Evolutionary conservation across 2,797 vertebrate genomes (phyloP), one percentile per base, ranked within the genome.

Genomic region (Setipinna tenuifilis): DNA sequence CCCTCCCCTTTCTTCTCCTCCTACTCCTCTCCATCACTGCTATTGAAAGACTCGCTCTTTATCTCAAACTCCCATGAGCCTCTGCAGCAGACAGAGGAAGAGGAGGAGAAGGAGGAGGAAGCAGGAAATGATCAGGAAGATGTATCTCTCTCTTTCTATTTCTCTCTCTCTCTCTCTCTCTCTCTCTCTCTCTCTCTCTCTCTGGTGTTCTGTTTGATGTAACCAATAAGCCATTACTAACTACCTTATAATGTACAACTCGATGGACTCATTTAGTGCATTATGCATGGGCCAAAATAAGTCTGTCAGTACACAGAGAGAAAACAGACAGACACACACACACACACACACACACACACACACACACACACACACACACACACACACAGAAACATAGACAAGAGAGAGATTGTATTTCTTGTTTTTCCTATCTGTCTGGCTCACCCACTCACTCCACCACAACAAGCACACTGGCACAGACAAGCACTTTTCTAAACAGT

Each of bases 251-350:
- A 71, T 31, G 28, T 78, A 41, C 31, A 44, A 19, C 35, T 44
- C 17, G 31, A 78, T 44, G 31, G 16, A 78, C 17, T 78, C 35
- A 44, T 71, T 71, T 31, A 44, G 31, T 19, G 21, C 17, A 78
- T 44, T 78, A 78, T 19, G 41, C 31, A 41, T 0, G 41, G 2
- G 6, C 35, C 19, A 35, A 44, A 78, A 71, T 31, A 71, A 71
- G 65, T 25, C 59, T 62, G 46, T 54, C 50, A 10, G 10, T 6
- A 65, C 7, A 65, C 61, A 65, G 16, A 65, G 16, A 65, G n/a
- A 65, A 35, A 19, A 83, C 89, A 88, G 82, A 86, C 75, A 65
- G 16, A 65, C 61, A 65, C n/a, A 65, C 61, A 65, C n/a, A 65
- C 61, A 65, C 61, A 23, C 61, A 62, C 61, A 62, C 21, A 62